These are phyloP conservation scores for Pangasius djambal DNA, from an alignment of 2,797 vertebrate species.

Conservation along the genomic window DNA sequence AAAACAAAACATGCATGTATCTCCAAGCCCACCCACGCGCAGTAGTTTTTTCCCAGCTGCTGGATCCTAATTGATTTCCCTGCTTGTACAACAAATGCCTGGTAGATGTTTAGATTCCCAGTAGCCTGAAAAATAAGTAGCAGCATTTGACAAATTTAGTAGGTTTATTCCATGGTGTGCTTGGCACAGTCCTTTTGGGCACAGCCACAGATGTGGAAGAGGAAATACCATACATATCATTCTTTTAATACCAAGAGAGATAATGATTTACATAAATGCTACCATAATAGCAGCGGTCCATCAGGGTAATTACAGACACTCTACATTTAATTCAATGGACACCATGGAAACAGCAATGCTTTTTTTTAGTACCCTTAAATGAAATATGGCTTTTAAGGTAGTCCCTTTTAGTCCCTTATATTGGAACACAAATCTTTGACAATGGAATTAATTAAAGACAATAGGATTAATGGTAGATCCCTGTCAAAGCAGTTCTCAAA, in stretches of 20 bases:
- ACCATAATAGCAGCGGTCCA: constrained; percentile 30
- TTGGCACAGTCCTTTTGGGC: not conserved
- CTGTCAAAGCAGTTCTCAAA: not conserved
- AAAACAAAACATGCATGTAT: constrained; percentile 32
- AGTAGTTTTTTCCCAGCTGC: not conserved
- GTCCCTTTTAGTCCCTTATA: not conserved
- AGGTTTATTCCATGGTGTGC: not conserved
- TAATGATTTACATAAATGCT: constrained; percentile 38
- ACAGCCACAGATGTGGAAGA: constrained; percentile 25
- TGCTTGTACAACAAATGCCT: constrained; percentile 21
- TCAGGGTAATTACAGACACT: constrained; percentile 5
- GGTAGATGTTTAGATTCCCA: constrained; percentile 2
- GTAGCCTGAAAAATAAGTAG: constrained; percentile 7
- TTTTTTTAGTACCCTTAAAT: constrained; percentile 1
- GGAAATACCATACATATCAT: constrained; percentile 29
- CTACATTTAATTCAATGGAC: not conserved
- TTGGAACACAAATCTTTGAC: not conserved
- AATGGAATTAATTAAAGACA: not conserved
- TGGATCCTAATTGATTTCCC: constrained; percentile 43
- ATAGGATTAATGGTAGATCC: not conserved
- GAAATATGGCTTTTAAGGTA: not conserved
- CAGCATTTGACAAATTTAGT: constrained; percentile 7
- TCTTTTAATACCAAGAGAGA: constrained; percentile 15
- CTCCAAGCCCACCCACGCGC: constrained; percentile 20
- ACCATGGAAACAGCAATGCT: constrained; percentile 8